phyloP scores from a whole-genome alignment of 2,797 vertebrate genomes.

The Pseudochirops corinnae region DNA sequence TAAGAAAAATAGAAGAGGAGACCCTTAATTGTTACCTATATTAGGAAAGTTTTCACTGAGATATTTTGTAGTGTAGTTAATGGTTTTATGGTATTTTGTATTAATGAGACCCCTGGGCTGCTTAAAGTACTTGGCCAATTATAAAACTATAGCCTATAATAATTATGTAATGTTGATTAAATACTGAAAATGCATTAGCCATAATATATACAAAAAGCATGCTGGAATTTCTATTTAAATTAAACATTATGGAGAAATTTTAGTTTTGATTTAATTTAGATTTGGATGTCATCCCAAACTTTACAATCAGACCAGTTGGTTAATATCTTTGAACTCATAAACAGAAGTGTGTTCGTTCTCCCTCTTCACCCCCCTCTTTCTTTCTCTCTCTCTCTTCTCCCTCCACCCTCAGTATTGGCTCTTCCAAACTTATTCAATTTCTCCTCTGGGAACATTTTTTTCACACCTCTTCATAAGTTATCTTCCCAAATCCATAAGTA shows the following conservation, averaged over 20 bases:
- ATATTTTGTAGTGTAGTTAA: conserved; percentile 7
- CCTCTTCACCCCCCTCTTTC: background rate
- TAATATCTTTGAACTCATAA: background rate
- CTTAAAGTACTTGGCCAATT: conserved; percentile 2
- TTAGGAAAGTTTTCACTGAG: background rate
- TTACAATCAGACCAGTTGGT: background rate
- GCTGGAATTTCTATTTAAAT: background rate
- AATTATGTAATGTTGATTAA: conserved; percentile 50
- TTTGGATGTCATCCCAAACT: conserved; percentile 19
- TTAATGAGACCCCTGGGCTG: background rate
- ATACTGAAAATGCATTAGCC: background rate
- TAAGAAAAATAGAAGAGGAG: background rate
- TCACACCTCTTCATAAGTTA: conserved; percentile 21
- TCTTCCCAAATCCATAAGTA: conserved; percentile 41
- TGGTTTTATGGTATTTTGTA: background rate
- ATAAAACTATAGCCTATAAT: conserved; percentile 39
- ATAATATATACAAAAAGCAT: conserved; percentile 35
- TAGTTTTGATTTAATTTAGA: conserved; percentile 74
- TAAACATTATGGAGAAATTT: conserved; percentile 52
- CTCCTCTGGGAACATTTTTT: conserved; percentile 20
- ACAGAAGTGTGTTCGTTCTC: background rate
- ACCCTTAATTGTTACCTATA: background rate
- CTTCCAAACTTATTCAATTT: conserved; percentile 59
- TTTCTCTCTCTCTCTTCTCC: too few species aligned
- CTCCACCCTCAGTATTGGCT: background rate